Conservation (phyloP, 2,113 vertebrate species). For the Psittacara wagleri region DNA sequence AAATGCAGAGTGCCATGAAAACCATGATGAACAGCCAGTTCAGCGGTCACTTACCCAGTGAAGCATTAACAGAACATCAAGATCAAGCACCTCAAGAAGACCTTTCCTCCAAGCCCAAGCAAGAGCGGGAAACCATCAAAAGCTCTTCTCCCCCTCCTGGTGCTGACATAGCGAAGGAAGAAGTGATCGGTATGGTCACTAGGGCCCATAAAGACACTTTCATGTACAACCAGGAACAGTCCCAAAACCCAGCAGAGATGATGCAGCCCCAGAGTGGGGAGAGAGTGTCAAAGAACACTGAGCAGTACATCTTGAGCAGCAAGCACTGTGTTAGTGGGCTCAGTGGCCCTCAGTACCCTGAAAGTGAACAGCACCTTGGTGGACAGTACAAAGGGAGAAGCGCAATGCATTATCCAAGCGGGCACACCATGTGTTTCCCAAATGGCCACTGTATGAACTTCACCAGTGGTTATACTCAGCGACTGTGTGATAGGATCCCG, state of each 20-base stretch:
- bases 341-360: conserved; percentile 62
- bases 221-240: conserved; percentile 84
- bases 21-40: conserved; percentile 93
- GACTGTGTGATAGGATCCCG: conserved; percentile 70
- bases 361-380: conserved; percentile 71
- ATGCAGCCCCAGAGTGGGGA: conserved; percentile 57
- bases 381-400: conserved; percentile 79
- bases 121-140: conserved; percentile 71
- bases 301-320: conserved; percentile 72
- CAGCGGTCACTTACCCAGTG: conserved; percentile 70
- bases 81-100: conserved; percentile 73
- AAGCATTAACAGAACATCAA: conserved; percentile 68
- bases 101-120: conserved; percentile 66
- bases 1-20: conserved; percentile 99
- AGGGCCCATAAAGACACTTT: conserved; percentile 84
- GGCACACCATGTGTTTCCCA: conserved; percentile 70
- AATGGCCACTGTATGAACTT: conserved; percentile 74
- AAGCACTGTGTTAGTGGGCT: conserved; percentile 69
- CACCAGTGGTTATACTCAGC: conserved; percentile 66
- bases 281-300: conserved; percentile 60
- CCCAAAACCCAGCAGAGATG: conserved; percentile 59
- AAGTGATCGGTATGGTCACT: conserved; percentile 78
- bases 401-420: conserved; percentile 68
- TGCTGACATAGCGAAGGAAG: conserved; percentile 89
- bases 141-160: conserved; percentile 70